These are phyloP conservation scores for Drosophila pandora DNA, from an alignment of 1,140 invertebrate genomes.

Conservation along the genomic window DNA sequence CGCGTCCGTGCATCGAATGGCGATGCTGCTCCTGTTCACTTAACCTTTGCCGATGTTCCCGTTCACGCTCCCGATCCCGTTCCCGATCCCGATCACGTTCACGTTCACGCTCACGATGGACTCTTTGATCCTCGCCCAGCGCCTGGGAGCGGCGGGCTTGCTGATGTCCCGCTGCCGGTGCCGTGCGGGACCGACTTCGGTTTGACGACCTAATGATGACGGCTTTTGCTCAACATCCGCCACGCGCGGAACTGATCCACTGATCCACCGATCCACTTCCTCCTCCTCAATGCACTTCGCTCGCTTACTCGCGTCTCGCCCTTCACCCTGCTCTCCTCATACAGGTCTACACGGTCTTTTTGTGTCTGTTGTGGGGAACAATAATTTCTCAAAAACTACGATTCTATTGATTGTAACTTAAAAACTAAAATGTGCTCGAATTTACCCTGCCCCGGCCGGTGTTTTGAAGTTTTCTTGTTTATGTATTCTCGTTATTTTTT, in stretches of 20 bases:
- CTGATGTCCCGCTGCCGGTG: slow-evolving; percentile 43
- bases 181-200: slow-evolving; percentile 52
- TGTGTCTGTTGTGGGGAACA: slow-evolving; percentile 55
- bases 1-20: slow-evolving; percentile 21
- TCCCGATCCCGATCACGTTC: background rate
- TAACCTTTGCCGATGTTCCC: background rate
- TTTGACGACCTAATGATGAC: slow-evolving; percentile 55
- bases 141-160: slow-evolving; percentile 17
- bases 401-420: slow-evolving; percentile 48
- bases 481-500: slow-evolving; percentile 3
- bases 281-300: slow-evolving; percentile 32
- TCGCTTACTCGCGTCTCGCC: slow-evolving; percentile 46
- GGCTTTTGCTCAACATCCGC: slow-evolving; percentile 47
- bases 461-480: slow-evolving; percentile 28
- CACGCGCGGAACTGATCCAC: slow-evolving; percentile 14
- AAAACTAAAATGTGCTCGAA: slow-evolving; percentile 41
- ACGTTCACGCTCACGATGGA: slow-evolving; percentile 18
- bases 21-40: slow-evolving; percentile 33
- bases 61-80: slow-evolving; percentile 5
- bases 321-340: slow-evolving; percentile 43
- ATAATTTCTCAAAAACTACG: slow-evolving; percentile 76
- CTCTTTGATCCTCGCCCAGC: slow-evolving; percentile 21
- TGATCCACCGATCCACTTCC: background rate
- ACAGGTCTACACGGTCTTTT: slow-evolving; percentile 36
- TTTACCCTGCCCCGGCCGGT: slow-evolving; percentile 26